Evolutionary conservation across 2,113 vertebrate species (phyloP), one percentile per base, ranked within the genome.

Genomic region (Panurus biarmicus): DNA sequence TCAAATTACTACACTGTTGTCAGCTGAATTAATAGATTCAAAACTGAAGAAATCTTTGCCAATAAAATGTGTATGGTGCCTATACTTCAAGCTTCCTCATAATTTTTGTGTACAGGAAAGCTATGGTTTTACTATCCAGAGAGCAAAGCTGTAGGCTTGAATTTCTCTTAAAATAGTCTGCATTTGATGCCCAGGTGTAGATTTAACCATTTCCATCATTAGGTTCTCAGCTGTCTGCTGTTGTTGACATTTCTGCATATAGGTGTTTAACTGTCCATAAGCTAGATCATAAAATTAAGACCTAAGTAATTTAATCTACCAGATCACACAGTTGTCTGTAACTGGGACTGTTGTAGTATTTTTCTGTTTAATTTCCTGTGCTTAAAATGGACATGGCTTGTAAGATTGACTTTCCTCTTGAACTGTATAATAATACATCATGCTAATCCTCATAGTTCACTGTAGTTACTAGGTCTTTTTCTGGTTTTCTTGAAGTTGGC

Each of bases 1-100:
- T 99, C 99, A 38, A 99, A 99, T 97, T 99, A 99, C 94, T 99
- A 98, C 93, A 99, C 99, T 22, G 93, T 99, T 80, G 97, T 99
- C 70, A 97, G 96, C 89, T 99, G 93, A 97, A 54, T 56, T 77
- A 40, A 23, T 53, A 18, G 36, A 71, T 36, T 62, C 20, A 54
- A 72, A 71, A 66, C 12, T 57, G n/a, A 82, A 83, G 57, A 94
- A 67, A 26, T 58, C 57, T 81, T 4, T 64, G 47, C 72, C 42
- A 47, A 58, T 94, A 75, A 91, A 81, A 57, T 90, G 33, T 21
- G 47, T 58, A 33, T 7, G 24, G 9, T 56, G 35, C 47, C 73
- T 54, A 5, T 87, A 65, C 23, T 19, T 62, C 24, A 42, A 48
- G 61, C 16, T 50, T 76, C 21, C 1, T 47, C 24, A 51, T 64